Conservation (phyloP, 2,888 invertebrate genomes). For the Bursaphelenchus okinawaensis region DNA sequence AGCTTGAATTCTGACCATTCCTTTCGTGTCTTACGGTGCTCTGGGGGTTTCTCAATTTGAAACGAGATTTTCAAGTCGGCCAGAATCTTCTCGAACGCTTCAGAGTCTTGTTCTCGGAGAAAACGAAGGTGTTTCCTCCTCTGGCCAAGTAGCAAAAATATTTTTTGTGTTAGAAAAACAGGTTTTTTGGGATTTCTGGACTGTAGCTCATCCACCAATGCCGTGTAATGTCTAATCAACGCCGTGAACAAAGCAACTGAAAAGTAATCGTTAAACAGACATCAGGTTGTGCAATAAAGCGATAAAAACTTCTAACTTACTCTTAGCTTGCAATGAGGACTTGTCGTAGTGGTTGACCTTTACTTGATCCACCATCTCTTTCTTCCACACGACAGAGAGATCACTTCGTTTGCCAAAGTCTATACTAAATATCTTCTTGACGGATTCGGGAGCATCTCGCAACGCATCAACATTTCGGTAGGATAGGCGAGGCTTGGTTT, state of each 20-base stretch:
- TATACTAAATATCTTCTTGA: conserved; percentile 51
- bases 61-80: conserved; percentile 50
- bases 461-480: conserved; percentile 45
- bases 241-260: conserved; percentile 54
- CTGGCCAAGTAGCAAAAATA: conserved; percentile 44
- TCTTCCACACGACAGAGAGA: conserved; percentile 48
- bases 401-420: conserved; percentile 48
- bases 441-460: conserved; percentile 43
- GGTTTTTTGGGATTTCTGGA: conserved; percentile 34
- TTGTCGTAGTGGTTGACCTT: conserved; percentile 42
- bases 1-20: conserved; percentile 53
- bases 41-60: conserved; percentile 46
- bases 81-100: conserved; percentile 37
- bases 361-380: conserved; percentile 39
- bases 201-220: conserved; percentile 46
- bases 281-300: not conserved
- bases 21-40: conserved; percentile 28
- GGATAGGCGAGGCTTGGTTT: conserved; percentile 33
- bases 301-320: conserved; percentile 23
- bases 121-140: conserved; percentile 43
- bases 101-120: conserved; percentile 36
- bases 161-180: conserved; percentile 42
- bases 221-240: conserved; percentile 53
- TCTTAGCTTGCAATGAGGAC: conserved; percentile 43
- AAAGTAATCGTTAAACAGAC: conserved; percentile 14